These are phyloP conservation scores for Melinopterus prodromus DNA, from an alignment of 2,888 invertebrate genomes.

Conservation along the genomic window DNA sequence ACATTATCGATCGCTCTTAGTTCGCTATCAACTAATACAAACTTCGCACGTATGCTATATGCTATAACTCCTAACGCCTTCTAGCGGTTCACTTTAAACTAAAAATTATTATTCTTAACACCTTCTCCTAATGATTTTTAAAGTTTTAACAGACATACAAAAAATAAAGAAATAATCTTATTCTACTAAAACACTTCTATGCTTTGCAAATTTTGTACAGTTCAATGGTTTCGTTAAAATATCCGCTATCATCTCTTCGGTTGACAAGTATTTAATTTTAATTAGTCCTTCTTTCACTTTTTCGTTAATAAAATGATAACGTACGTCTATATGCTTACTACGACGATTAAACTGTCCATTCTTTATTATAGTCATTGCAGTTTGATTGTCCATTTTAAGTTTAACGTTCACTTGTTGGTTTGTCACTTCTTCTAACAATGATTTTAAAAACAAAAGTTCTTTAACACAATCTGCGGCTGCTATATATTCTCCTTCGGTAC, in stretches of 20 bases:
- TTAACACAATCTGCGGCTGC: slow-evolving; percentile 21
- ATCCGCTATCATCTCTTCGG: slow-evolving; percentile 36
- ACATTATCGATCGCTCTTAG: too few species aligned
- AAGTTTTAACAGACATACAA: neutral
- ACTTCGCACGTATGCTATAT: too few species aligned
- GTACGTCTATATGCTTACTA: slow-evolving; percentile 40
- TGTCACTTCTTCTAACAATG: slow-evolving; percentile 26
- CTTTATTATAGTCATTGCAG: slow-evolving; percentile 39
- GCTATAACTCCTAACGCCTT: too few species aligned
- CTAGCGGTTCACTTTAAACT: too few species aligned
- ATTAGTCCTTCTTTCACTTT: slow-evolving; percentile 34
- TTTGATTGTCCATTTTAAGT: slow-evolving; percentile 38
- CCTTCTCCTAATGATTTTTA: neutral
- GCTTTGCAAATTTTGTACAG: slow-evolving; percentile 5
- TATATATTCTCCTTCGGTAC: slow-evolving; percentile 39
- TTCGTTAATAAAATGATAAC: slow-evolving; percentile 38
- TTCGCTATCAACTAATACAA: too few species aligned
- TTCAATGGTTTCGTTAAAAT: slow-evolving; percentile 38
- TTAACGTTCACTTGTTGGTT: slow-evolving; percentile 10
- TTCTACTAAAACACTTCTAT: neutral
- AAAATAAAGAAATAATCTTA: neutral
- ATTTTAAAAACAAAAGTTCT: slow-evolving; percentile 23
- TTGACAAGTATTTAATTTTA: slow-evolving; percentile 33
- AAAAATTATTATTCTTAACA: too few species aligned
- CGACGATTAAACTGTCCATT: slow-evolving; percentile 27